phyloP scores from a whole-genome alignment of 1,140 invertebrate species.

The Drosophila bocqueti region DNA sequence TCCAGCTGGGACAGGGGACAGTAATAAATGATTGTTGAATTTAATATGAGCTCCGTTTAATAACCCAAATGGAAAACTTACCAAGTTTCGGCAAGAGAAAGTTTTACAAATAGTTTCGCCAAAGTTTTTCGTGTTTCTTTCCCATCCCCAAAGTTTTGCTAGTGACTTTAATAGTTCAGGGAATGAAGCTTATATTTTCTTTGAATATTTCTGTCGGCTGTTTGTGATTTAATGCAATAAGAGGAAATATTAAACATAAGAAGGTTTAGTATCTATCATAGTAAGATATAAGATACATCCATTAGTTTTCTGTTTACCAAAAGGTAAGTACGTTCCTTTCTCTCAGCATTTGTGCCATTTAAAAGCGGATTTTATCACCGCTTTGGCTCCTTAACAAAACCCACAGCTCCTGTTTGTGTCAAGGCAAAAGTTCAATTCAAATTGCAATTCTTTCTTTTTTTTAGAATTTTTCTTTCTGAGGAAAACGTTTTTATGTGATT shows the following conservation, averaged over 20 bases:
- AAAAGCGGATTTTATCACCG: slow-evolving; percentile 32
- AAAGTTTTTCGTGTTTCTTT: slow-evolving; percentile 13
- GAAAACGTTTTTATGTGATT: slow-evolving; percentile 32
- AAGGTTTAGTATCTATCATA: not conserved
- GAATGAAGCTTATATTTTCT: not conserved
- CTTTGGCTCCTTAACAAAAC: not conserved
- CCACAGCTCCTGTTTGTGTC: not conserved
- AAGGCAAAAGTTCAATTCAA: slow-evolving; percentile 17
- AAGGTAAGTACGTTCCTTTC: slow-evolving; percentile 1
- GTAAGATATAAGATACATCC: too few relatives aligned
- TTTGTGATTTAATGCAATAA: not conserved
- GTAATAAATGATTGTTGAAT: slow-evolving; percentile 35
- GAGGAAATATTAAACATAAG: too few relatives aligned
- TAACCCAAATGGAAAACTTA: slow-evolving; percentile 21
- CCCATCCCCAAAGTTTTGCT: slow-evolving; percentile 2
- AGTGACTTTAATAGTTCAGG: slow-evolving; percentile 9
- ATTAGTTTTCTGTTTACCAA: slow-evolving; percentile 5
- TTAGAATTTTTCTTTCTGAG: slow-evolving; percentile 14
- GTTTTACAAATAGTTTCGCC: slow-evolving; percentile 15
- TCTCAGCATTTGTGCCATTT: not conserved
- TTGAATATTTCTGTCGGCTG: slow-evolving; percentile 6
- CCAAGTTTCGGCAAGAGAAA: slow-evolving; percentile 12
- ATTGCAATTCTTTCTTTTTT: slow-evolving; percentile 25
- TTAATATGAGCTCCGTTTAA: slow-evolving; percentile 34
- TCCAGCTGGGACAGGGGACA: not conserved